Percentiles rank a stretch among this genome's conserved stretches.
Conservation (phyloP, 2,113 vertebrate genomes). For the Nestor notabilis region DNA sequence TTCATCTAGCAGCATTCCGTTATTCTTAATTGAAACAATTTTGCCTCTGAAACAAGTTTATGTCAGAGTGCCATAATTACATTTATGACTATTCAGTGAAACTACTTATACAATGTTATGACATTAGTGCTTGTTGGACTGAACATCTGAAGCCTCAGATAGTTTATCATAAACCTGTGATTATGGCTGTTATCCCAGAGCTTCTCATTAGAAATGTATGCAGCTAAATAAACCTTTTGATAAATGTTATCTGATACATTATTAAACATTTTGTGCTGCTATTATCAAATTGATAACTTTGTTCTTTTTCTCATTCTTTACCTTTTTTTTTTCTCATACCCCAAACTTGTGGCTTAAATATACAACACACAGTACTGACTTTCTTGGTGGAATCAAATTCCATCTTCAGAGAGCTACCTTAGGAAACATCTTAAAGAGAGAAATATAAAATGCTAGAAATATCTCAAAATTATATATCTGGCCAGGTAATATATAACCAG, state of each 20-base stretch:
- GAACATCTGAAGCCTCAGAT: neutral
- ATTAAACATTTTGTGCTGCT: neutral
- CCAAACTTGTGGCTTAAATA: neutral
- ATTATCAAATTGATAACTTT: neutral
- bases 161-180: neutral
- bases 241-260: neutral
- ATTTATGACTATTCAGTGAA: neutral
- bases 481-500: neutral
- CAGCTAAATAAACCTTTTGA: neutral
- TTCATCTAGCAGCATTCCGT: neutral
- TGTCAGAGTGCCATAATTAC: neutral
- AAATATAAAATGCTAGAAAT: neutral
- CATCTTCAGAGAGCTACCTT: neutral
- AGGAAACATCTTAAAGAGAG: neutral
- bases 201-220: neutral
- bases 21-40: conserved; percentile 2
- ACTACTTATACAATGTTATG: neutral
- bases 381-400: neutral
- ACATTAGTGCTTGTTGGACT: neutral
- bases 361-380: neutral
- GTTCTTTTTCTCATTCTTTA: neutral
- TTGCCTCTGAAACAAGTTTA: neutral
- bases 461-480: neutral
- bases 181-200: neutral
- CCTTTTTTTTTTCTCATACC: neutral